Evolutionary conservation across 2,113 vertebrate species (phyloP), one percentile per base, ranked within the genome.

Genomic region (Ictalurus furcatus): DNA sequence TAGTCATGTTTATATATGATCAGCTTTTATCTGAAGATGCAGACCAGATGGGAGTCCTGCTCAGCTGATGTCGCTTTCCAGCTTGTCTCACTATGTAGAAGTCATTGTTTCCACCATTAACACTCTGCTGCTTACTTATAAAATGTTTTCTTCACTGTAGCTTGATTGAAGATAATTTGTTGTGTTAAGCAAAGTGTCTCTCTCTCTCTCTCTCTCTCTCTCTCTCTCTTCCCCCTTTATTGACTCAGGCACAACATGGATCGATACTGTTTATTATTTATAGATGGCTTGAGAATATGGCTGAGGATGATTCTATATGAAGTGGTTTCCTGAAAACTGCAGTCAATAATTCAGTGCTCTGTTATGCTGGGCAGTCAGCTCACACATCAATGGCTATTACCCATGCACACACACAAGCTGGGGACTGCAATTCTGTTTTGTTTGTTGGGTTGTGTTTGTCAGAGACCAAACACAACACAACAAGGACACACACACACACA

Each of bases 271-370:
- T 87, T 84, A 93, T 93, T 92, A 91, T 90, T 90, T 91, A 93
- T 92, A 85, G 85, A 90, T 89, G 90, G 85, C 69, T 86, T 88
- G 76, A 87, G 89, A 93, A 90, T 88, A 87, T 86, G 71, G 88
- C 90, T 48, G 85, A 89, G 67, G 86, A 91, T 93, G 89, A 89
- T 92, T 93, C 88, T 81, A 90, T 91, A 92, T 93, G 76, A 91
- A 90, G 88, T 82, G 56, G 89, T 91, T 92, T 90, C 89, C 89
- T 92, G 92, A 88, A 89, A 91, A 88, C 44, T 88, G 65, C 58
- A 82, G 89, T 93, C 91, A 92, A 93, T 93, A 91, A 88, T 93
- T 92, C 54, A 93, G 79, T 78, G 87, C 86, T 92, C 78, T 78
- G 87, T 92, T 90, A 88, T 90, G 88, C 87, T 89, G 81, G 79